Evolutionary conservation across 2,113 vertebrate genomes (phyloP), one percentile per base, ranked within the genome.

Genomic region (Syngnathus typhle): DNA sequence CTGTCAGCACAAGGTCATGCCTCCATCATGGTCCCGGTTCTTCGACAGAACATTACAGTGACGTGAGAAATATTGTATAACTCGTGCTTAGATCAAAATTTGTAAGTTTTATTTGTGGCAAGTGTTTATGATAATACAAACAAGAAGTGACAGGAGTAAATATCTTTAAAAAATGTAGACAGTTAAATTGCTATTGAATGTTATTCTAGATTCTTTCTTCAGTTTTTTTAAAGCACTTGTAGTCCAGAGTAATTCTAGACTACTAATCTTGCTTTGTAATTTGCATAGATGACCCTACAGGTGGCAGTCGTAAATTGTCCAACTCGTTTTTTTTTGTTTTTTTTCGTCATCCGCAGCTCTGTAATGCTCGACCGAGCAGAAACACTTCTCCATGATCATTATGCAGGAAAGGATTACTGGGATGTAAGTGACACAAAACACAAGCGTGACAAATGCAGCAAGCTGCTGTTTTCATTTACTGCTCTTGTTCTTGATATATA

Each of bases 301-400:
- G 37, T 21, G 59, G 10, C 38, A 60, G 19, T 21, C 19, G 15
- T 13, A 37, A 12, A n/a, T 43, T 5, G 1, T 62, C n/a, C 11
- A 55, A 67, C 13, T 1, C 58, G 10, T 68, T 39, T 51, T 37
- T 44, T 39, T 38, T 10, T 1, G 7, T 1, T 32, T 7, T 36
- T 13, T 7, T 60, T 21, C 4, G 38, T 64, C 0, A 70, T 68
- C 80, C 66, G 32, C 60, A 85, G 87, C 65, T 84, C 82, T 52
- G 92, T 98, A 80, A 95, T 99, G 96, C 76, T 99, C 62, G 97
- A 99, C 89, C 89, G 96, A 89, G 96, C 96, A 7, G 97, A 99
- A 85, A 98, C 95, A 47, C 92, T 99, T 37, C 95, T 99, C 11
- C 97, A 99, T 46, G 96, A 99, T 83, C 94, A 96, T 80, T 99